Evolutionary conservation across 37 sponge, comb jelly and placozoan species (phyloP), one percentile per base, ranked within the genome.

Genomic region (Cliona cf. orientalis): DNA sequence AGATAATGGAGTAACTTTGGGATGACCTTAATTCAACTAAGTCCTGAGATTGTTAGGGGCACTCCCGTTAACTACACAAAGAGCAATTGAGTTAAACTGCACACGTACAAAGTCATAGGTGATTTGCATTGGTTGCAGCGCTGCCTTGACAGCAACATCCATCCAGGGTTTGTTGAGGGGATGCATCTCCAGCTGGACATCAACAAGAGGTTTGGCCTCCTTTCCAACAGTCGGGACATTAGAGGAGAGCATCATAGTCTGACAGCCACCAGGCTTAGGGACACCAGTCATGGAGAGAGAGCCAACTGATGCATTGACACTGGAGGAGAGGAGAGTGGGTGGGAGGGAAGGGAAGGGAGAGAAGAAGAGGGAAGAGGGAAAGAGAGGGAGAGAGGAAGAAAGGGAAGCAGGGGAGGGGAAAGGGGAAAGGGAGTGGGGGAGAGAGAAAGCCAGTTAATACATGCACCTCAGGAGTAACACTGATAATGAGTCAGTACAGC

Each of bases 21-120:
- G n/a, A n/a, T n/a, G n/a, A n/a, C n/a, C n/a, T n/a, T n/a, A n/a
- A n/a, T n/a, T n/a, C n/a, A n/a, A n/a, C n/a, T n/a, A n/a, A n/a
- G n/a, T n/a, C n/a, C n/a, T n/a, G n/a, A n/a, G 55, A 49, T 49
- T 49, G 55, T 17, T 49, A n/a, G n/a, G n/a, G n/a, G n/a, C n/a
- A n/a, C n/a, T n/a, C n/a, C n/a, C n/a, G n/a, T n/a, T n/a, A n/a
- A n/a, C n/a, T n/a, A n/a, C n/a, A n/a, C n/a, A n/a, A n/a, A n/a
- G n/a, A n/a, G n/a, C n/a, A n/a, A n/a, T n/a, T 63, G n/a, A n/a
- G n/a, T n/a, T n/a, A n/a, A n/a, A n/a, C n/a, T n/a, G n/a, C n/a
- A n/a, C 41, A 68, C 92, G 74, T 45, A 92, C 92, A 67, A 71
- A 86, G 75, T 92, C 88, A 80, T 87, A 92, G 31, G 78, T 87